Evolutionary conservation across 2,797 vertebrate species (phyloP).

Genomic region (Vultur gryphus): DNA sequence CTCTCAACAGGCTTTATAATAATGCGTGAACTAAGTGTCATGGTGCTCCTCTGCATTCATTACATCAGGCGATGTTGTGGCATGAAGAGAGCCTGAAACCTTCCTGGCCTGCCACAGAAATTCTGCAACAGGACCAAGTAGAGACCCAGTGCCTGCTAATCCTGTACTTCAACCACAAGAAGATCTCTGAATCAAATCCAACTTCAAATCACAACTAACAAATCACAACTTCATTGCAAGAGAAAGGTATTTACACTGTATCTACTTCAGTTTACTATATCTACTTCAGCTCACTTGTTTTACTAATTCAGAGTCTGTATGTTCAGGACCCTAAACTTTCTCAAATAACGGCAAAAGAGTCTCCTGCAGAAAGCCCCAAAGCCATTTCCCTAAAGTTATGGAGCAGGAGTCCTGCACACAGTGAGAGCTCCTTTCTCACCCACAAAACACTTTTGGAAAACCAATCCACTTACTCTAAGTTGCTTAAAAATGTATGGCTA

Average conservation of each 20-base stretch:
- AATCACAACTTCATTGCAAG: background rate
- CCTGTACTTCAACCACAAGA: background rate
- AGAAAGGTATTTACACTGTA: background rate
- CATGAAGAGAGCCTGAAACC: background rate
- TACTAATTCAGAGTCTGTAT: background rate
- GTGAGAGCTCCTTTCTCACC: background rate
- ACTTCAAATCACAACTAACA: background rate
- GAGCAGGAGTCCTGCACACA: background rate
- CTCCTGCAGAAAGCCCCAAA: background rate
- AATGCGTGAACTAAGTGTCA: background rate
- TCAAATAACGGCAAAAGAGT: background rate
- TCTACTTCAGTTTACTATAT: background rate
- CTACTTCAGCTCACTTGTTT: background rate
- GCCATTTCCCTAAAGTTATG: background rate
- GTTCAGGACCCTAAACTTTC: background rate
- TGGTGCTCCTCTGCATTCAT: background rate
- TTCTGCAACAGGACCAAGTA: background rate
- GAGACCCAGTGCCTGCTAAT: background rate
- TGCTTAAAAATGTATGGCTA: background rate
- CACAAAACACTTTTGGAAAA: background rate
- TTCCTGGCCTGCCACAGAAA: background rate
- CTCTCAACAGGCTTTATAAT: background rate
- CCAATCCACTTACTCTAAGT: background rate
- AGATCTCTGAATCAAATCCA: background rate
- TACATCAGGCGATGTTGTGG: background rate